phyloP scores from a whole-genome alignment of 2,888 invertebrate genomes.

The Zygothrica quintamaculata region DNA sequence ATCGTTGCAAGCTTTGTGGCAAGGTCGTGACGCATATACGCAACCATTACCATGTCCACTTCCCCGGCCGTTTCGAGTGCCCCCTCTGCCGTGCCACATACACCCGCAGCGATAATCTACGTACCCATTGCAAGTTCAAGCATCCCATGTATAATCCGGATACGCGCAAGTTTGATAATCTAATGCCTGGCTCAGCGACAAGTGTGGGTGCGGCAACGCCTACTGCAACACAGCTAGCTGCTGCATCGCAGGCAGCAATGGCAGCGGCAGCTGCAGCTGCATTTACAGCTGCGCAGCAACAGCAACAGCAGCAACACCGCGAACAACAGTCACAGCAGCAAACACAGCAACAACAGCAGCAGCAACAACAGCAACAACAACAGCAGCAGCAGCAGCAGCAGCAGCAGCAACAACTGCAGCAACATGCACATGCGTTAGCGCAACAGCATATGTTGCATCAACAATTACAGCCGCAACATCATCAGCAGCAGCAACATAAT shows the following conservation, averaged over 20 bases:
- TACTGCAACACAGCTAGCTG: constrained; percentile 86
- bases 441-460: constrained; percentile 73
- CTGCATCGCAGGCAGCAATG: constrained; percentile 84
- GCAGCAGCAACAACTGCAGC: constrained; percentile 72
- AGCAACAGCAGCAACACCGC: constrained; percentile 74
- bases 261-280: constrained; percentile 85
- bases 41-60: constrained; percentile 97
- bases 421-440: constrained; percentile 71
- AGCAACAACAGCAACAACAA: constrained; percentile 70
- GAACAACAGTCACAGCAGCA: constrained; percentile 68
- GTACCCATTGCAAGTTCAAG: constrained; percentile 96
- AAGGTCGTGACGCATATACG: constrained; percentile 97
- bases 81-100: constrained; percentile 95
- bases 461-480: constrained; percentile 78
- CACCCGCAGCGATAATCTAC: constrained; percentile 96
- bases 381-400: constrained; percentile 65
- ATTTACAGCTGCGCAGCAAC: constrained; percentile 79
- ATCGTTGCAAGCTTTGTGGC: constrained; percentile 97
- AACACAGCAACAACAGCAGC: constrained; percentile 69
- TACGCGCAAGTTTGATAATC: constrained; percentile 93
- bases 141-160: constrained; percentile 94
- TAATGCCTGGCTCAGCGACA: constrained; percentile 86
- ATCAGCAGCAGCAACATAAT: constrained; percentile 82
- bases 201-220: constrained; percentile 85
- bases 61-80: constrained; percentile 96